These are phyloP conservation scores for Tachysurus fulvidraco DNA, from an alignment of 2,113 vertebrate genomes.

Conservation along the genomic window DNA sequence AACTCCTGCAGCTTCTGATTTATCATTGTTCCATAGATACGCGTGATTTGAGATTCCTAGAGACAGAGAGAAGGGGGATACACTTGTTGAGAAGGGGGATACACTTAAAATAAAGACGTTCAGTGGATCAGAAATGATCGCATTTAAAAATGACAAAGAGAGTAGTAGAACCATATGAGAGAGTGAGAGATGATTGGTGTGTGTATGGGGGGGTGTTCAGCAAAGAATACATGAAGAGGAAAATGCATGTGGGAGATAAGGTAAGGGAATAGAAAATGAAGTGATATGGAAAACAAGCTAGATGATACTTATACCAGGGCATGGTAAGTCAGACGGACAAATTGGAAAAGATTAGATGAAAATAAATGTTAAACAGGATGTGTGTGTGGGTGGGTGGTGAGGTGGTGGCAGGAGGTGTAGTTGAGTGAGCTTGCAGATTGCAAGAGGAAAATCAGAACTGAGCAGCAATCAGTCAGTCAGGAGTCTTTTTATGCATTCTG, in stretches of 20 bases:
- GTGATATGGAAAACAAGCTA: slow-evolving; percentile 49
- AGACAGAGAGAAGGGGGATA: slow-evolving; percentile 26
- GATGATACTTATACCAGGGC: slow-evolving; percentile 46
- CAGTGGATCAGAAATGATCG: not conserved
- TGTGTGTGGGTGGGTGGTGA: not conserved
- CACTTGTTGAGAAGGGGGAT: slow-evolving; percentile 21
- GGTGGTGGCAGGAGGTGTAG: not conserved
- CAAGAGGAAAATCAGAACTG: slow-evolving; percentile 32
- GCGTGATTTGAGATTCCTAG: slow-evolving; percentile 82
- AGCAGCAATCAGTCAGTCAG: slow-evolving; percentile 43
- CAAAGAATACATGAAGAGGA: not conserved
- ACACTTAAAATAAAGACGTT: slow-evolving; percentile 54
- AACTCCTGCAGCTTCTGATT: slow-evolving; percentile 86
- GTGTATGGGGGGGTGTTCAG: slow-evolving; percentile 55
- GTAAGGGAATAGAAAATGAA: slow-evolving; percentile 4
- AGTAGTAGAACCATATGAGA: not conserved
- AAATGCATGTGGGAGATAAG: slow-evolving; percentile 10
- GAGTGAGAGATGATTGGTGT: slow-evolving; percentile 25
- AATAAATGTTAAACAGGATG: not conserved
- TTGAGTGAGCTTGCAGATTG: slow-evolving; percentile 8
- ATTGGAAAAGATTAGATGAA: slow-evolving; percentile 10
- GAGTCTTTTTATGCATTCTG: slow-evolving; percentile 32
- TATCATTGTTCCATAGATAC: slow-evolving; percentile 86
- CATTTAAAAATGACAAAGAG: not conserved
- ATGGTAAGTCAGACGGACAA: slow-evolving; percentile 23